Evolutionary conservation across 2,888 invertebrate genomes (phyloP), one percentile per base, ranked within the genome.

Genomic region (Physocephala rufipes): DNA sequence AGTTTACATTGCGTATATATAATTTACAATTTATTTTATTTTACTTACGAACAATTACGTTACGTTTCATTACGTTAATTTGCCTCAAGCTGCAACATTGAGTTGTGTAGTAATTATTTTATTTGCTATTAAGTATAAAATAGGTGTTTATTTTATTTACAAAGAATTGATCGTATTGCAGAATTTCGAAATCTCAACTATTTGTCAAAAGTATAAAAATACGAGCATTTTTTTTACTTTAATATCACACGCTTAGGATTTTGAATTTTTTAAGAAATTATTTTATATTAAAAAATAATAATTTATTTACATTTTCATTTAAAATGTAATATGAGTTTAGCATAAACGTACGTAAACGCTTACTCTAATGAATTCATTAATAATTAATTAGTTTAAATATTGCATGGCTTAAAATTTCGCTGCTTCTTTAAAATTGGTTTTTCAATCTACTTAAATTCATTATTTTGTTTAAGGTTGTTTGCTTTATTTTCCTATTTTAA

Each of bases 211-310:
- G 21, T 55, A 62, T 13, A 21, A 68, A 73, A 74, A 68, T 65
- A 65, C 70, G 67, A 74, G 66, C 9, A 62, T 72, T 73, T 71
- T 72, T 78, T 76, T 75, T 71, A 74, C 73, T 71, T 83, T 84
- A 84, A 84, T 84, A 84, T 84, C 84, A 84, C 84, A 84, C 84
- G 82, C 79, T 82, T 84, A 84, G 84, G 84, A 84, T 84, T 79
- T 78, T 74, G 73, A 71, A 63, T 69, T 21, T 71, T 55, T n/a
- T n/a, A n/a, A n/a, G 30, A 62, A 55, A 24, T 69, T 70, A 64
- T 15, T 47, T 70, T 69, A 69, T 58, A 24, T 70, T 64, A 28
- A 45, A 61, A 64, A 45, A 58, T 68, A 51, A 21, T 15, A 16
- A n/a, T 55, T 47, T 64, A 70, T 67, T 73, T 53, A 70, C 63